Percentiles rank a stretch among this genome's conserved stretches.
Evolutionary conservation across 2,888 invertebrate species (phyloP).

Genomic region (Oegoconia quadripuncta): DNA sequence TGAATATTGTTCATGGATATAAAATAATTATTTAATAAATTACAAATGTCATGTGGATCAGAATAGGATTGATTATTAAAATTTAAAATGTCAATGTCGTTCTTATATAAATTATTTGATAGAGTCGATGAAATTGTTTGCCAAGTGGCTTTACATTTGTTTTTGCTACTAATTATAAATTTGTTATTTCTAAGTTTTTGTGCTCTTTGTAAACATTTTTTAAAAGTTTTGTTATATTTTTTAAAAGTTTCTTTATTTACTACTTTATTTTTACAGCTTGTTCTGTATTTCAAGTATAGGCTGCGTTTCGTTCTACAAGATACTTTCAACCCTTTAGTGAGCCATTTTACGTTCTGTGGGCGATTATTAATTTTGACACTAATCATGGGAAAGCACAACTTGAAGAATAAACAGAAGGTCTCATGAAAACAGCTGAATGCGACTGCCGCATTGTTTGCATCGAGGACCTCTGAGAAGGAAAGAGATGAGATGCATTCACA

Average conservation of each 20-base stretch:
- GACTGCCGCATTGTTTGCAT: not conserved
- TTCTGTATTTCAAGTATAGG: no score
- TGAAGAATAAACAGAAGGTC: not conserved
- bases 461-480: not conserved
- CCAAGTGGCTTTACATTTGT: conserved; percentile 3
- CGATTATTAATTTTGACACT: not conserved
- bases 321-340: no score
- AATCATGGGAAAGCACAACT: not conserved
- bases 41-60: no score
- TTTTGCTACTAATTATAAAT: not conserved
- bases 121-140: not conserved
- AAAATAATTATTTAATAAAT: no score
- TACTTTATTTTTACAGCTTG: not conserved
- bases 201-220: not conserved
- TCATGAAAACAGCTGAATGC: not conserved
- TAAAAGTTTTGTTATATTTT: not conserved
- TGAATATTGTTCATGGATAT: no score
- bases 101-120: not conserved
- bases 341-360: no score
- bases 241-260: no score
- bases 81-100: no score
- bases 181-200: not conserved
- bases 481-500: no score
- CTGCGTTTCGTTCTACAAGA: no score
- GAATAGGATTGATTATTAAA: no score